phyloP scores from a whole-genome alignment of 2,797 vertebrate genomes.

The Onychomys torridus region DNA sequence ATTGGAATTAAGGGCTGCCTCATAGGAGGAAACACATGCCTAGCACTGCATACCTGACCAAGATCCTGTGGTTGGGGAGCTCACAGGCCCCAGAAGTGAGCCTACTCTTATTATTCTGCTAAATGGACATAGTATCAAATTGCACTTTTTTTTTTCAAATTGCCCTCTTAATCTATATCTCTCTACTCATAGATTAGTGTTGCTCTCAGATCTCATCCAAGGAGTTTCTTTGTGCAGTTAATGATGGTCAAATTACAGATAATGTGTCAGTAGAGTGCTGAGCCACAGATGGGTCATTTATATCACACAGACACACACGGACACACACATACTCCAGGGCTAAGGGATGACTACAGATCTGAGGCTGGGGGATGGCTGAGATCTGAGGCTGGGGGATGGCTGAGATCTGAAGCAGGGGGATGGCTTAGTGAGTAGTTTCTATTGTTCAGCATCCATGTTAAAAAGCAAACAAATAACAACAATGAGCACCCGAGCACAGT shows the following conservation, averaged over 20 bases:
- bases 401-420: too few relatives aligned
- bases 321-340: not conserved
- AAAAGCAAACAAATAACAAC: not conserved
- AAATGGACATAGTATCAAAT: not conserved
- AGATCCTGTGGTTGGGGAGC: not conserved
- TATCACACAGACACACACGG: not conserved
- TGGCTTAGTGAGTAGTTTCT: not conserved
- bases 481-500: not conserved
- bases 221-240: not conserved
- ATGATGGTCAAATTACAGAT: not conserved
- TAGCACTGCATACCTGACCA: not conserved
- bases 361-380: not conserved
- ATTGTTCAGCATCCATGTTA: not conserved
- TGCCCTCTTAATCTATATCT: not conserved
- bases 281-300: not conserved
- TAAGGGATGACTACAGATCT: not conserved
- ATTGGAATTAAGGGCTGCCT: not conserved
- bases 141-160: too few relatives aligned
- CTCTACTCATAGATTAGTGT: not conserved
- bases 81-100: not conserved
- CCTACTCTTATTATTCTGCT: not conserved
- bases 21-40: not conserved
- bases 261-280: not conserved
- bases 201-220: not conserved
- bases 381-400: too few relatives aligned